phyloP scores from a whole-genome alignment of 1,140 invertebrate species.

The Drosophila santomea region DNA sequence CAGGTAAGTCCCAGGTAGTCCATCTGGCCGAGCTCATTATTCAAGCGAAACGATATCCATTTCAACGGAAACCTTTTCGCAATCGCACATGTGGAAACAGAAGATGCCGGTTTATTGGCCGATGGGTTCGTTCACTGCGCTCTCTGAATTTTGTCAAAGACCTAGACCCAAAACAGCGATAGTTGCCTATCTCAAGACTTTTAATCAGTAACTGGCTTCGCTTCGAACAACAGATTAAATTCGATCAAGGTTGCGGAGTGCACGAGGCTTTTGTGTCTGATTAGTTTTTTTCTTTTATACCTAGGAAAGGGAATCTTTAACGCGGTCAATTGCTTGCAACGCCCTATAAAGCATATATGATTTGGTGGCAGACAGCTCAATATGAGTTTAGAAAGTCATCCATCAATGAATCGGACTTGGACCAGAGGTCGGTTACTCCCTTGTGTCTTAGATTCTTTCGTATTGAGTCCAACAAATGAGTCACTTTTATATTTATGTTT shows the following conservation, averaged over 20 bases:
- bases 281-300: neutral
- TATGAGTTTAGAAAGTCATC: neutral
- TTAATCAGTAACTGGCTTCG: slow-evolving; percentile 44
- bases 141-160: slow-evolving; percentile 38
- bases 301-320: neutral
- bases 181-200: slow-evolving; percentile 33
- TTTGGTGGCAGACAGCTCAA: neutral
- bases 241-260: slow-evolving; percentile 35
- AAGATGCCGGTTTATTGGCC: slow-evolving; percentile 28
- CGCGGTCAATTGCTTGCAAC: neutral
- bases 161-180: slow-evolving; percentile 21
- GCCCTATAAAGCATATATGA: neutral
- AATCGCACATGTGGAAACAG: slow-evolving; percentile 34
- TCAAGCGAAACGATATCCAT: slow-evolving; percentile 27
- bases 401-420: neutral
- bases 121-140: slow-evolving; percentile 20
- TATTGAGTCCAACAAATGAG: neutral
- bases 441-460: neutral
- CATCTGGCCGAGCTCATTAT: slow-evolving; percentile 21
- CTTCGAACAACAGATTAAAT: slow-evolving; percentile 32
- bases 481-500: neutral
- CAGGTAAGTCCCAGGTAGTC: slow-evolving; percentile 43
- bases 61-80: slow-evolving; percentile 49
- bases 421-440: neutral
- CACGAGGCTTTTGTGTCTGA: slow-evolving; percentile 13